Conservation (phyloP, 2,113 vertebrate species). For the Burhinus oedicnemus region DNA sequence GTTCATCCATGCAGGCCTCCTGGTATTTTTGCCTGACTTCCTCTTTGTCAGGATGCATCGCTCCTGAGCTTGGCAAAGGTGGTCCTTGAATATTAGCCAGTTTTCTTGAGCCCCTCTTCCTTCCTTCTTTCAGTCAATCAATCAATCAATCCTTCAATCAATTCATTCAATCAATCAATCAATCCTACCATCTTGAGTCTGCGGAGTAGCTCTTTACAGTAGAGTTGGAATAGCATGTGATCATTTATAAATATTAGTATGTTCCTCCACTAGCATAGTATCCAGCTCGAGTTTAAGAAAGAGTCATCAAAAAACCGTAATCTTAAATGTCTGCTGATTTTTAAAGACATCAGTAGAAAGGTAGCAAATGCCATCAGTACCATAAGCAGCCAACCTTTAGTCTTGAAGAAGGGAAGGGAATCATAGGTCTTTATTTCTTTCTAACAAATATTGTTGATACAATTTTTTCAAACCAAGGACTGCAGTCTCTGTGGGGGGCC, state of each 20-base stretch:
- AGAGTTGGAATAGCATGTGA: neutral
- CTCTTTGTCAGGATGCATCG: too few relatives aligned
- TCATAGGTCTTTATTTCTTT: neutral
- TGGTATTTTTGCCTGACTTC: too few relatives aligned
- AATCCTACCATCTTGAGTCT: neutral
- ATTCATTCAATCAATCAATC: neutral
- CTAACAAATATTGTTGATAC: neutral
- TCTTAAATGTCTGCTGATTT: neutral
- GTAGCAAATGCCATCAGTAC: neutral
- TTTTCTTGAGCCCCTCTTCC: too few relatives aligned
- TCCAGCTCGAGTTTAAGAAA: neutral
- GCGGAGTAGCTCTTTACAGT: neutral
- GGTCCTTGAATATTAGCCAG: too few relatives aligned
- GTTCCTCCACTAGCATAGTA: neutral
- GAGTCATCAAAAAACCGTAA: neutral
- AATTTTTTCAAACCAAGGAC: neutral
- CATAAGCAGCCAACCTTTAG: neutral
- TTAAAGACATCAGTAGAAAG: neutral
- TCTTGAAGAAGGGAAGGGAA: neutral
- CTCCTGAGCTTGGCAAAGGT: too few relatives aligned
- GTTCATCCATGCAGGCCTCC: too few relatives aligned
- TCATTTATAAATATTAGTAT: neutral
- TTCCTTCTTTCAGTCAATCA: too few relatives aligned
- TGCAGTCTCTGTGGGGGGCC: rapidly evolving
- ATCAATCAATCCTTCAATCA: too few relatives aligned